A percentile compares a stretch with the other conserved stretches of the same genome.
Conservation (phyloP, 2,888 invertebrate species). For the Xestia xanthographa region DNA sequence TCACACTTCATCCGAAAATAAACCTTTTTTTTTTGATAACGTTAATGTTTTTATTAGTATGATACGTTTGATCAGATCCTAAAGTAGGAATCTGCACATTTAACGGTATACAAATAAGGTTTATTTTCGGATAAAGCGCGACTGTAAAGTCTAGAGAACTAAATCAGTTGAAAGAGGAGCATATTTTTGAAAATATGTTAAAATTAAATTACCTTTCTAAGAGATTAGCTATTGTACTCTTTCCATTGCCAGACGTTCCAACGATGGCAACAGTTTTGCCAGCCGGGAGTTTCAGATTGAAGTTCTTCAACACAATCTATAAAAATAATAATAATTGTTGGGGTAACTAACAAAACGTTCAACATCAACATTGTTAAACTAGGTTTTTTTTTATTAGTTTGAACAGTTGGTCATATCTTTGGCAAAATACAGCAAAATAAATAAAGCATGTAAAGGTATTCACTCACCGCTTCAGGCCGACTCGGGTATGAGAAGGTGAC, state of each 20-base stretch:
- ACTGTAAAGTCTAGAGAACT: background rate
- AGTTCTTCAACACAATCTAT: slow-evolving; percentile 94
- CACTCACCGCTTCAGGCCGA: slow-evolving; percentile 88
- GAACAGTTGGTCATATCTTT: too few relatives aligned
- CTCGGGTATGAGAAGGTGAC: slow-evolving; percentile 98
- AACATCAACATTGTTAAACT: too few relatives aligned
- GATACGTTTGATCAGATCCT: too few relatives aligned
- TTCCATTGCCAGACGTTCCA: slow-evolving; percentile 98
- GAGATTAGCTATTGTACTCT: slow-evolving; percentile 97
- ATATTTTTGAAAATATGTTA: too few relatives aligned
- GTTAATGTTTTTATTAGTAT: background rate
- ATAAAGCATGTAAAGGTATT: background rate
- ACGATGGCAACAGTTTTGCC: slow-evolving; percentile 98
- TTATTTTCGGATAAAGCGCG: background rate
- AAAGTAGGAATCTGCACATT: too few relatives aligned
- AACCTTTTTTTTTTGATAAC: background rate
- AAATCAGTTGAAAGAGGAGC: too few relatives aligned
- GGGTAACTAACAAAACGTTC: background rate
- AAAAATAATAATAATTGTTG: slow-evolving; percentile 60
- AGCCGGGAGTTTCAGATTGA: slow-evolving; percentile 95
- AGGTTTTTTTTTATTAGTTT: too few relatives aligned
- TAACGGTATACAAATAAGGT: background rate
- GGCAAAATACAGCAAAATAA: too few relatives aligned
- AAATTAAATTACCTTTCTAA: slow-evolving; percentile 93
- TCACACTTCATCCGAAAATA: background rate